A percentile compares a stretch with the other conserved stretches of the same genome.
These are phyloP conservation scores for Eutrigla gurnardus DNA, from an alignment of 2,797 vertebrate species.

Conservation along the genomic window DNA sequence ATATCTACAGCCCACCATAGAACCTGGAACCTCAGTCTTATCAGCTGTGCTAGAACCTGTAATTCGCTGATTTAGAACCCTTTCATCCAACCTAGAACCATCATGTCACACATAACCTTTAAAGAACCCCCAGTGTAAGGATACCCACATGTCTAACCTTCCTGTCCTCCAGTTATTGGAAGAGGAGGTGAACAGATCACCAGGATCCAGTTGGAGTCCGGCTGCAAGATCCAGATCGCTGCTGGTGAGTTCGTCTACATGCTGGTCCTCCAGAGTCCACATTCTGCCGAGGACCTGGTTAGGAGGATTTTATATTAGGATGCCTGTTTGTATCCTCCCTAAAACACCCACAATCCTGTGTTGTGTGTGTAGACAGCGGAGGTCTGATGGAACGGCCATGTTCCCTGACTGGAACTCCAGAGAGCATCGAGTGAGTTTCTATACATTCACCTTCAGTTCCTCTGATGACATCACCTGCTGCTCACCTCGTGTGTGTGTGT, in stretches of 20 bases:
- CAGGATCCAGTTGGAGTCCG: conserved; percentile 96
- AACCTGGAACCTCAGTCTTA: not conserved
- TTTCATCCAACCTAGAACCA: not conserved
- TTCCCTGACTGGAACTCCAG: conserved; percentile 94
- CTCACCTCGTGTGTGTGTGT: conserved; percentile 14
- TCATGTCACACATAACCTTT: not conserved
- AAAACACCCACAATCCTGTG: too few relatives aligned
- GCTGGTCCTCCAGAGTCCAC: too few relatives aligned
- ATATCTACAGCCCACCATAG: too few relatives aligned
- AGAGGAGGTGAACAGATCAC: conserved; percentile 98
- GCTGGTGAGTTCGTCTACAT: conserved; percentile 83
- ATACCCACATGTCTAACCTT: not conserved
- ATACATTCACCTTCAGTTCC: conserved; percentile 7
- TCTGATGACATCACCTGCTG: not conserved
- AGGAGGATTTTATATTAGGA: too few relatives aligned
- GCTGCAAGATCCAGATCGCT: conserved; percentile 99
- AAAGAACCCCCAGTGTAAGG: too few relatives aligned
- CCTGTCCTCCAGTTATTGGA: conserved; percentile 89
- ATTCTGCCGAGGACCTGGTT: too few relatives aligned
- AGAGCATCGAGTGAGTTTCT: conserved; percentile 96
- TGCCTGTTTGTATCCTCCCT: too few relatives aligned
- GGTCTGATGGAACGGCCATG: conserved; percentile 97
- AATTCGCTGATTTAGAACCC: too few relatives aligned
- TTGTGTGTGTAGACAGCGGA: conserved; percentile 87
- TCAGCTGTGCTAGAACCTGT: not conserved